A percentile compares a stretch with the other conserved stretches of the same genome.
These are phyloP conservation scores for Glossophaga mutica DNA, from an alignment of 2,797 vertebrate genomes.

Conservation along the genomic window DNA sequence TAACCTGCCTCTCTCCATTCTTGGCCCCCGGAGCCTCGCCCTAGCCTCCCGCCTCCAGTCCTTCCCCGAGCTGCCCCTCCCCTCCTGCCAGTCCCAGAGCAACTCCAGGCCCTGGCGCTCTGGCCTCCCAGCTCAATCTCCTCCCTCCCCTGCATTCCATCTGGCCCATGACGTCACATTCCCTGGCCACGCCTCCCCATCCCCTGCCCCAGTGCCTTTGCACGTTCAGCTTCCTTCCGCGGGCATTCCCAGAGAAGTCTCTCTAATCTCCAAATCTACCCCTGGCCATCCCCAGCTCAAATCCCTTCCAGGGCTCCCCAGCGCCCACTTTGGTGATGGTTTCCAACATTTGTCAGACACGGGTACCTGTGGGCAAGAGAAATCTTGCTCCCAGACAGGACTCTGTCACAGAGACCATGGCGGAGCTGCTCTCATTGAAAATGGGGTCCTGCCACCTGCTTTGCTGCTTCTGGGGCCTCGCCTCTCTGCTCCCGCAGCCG, in stretches of 20 bases:
- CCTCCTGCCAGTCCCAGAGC: neutral
- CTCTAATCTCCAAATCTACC: neutral
- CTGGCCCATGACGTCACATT: neutral
- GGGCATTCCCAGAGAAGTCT: neutral
- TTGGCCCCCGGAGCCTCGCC: neutral
- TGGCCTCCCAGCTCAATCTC: neutral
- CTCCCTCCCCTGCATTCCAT: neutral
- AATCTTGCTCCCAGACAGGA: neutral
- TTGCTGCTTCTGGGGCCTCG: neutral
- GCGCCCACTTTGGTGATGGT: neutral
- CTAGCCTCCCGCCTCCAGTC: neutral
- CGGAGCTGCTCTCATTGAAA: neutral
- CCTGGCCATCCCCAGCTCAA: neutral
- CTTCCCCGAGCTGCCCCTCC: neutral
- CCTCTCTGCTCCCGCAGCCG: neutral
- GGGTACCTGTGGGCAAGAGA: neutral
- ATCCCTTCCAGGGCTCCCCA: neutral
- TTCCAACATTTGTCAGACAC: neutral
- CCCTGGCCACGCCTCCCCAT: neutral
- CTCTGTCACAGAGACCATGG: neutral
- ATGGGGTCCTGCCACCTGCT: rapidly evolving
- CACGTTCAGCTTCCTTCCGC: neutral
- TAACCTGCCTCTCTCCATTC: neutral
- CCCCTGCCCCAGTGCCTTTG: constrained; percentile 29
- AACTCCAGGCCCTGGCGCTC: neutral